Conservation (phyloP, 2,797 vertebrate species). For the Xerus rutilus region DNA sequence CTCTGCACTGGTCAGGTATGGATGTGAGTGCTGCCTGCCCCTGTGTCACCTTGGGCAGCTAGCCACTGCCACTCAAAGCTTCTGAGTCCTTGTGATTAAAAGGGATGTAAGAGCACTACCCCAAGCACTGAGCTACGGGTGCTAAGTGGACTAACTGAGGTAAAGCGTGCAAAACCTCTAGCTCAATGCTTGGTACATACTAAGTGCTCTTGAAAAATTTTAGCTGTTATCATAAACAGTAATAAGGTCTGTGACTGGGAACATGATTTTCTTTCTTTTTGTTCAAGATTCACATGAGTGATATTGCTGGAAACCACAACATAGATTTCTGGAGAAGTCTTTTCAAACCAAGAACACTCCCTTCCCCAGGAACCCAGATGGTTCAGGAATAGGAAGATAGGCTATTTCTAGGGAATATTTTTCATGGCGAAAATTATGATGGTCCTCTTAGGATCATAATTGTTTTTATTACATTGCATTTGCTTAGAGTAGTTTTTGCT, state of each 20-base stretch:
- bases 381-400: neutral
- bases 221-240: neutral
- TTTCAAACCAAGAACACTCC: neutral
- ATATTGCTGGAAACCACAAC: neutral
- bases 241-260: neutral
- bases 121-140: neutral
- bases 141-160: neutral
- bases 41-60: neutral
- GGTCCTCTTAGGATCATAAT: neutral
- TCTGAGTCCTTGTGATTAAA: neutral
- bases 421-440: neutral
- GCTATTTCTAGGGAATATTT: neutral
- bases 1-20: neutral
- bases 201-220: neutral
- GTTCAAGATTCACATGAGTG: neutral
- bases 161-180: neutral
- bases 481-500: constrained; percentile 8
- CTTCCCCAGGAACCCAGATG: neutral
- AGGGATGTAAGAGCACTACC: neutral
- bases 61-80: neutral
- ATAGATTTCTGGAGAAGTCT: constrained; percentile 29
- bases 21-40: neutral
- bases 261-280: neutral
- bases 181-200: neutral
- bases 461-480: constrained; percentile 22